Evolutionary conservation across 35 echinoderm and acorn worm genomes (phyloP), one percentile per base, ranked within the genome.

Genomic region (Stichopus chloronotus): DNA sequence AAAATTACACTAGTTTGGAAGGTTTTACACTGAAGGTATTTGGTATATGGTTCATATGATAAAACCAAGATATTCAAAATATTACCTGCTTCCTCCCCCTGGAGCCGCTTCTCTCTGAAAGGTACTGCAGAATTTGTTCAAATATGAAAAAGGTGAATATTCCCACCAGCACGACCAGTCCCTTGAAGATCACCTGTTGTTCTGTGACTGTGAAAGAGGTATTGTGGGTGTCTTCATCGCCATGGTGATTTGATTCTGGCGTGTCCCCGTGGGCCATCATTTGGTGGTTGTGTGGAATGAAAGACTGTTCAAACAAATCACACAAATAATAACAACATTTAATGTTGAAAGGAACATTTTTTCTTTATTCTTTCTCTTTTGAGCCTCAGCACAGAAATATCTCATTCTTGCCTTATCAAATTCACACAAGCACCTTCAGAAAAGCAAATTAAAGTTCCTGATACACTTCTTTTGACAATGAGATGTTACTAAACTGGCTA

Each of bases 131-230:
- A 55, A 84, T 84, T 56, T 96, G 95, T 69, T 96, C 95, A 25
- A 96, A 93, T n/a, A 96, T 72, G 53, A 96, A 96, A 61, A 94
- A 96, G 58, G 56, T 53, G 63, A 94, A 96, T 54, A 96, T 96
- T 8, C 95, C 95, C 1, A 92, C 7, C n/a, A 96, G 95, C 1
- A 96, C 93, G 17, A 84, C 85, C 17, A 94, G 90, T 3, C 95
- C 95, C 69, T 94, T 92, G 63, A 84, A 94, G 53, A 96, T 93
- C 4, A 94, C 90, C 14, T 78, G n/a, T 21, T 52, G 58, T 60
- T 88, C 86, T 9, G 86, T 65, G 8, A 21, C 60, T 5, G 85
- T 25, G 17, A 21, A 23, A 4, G 59, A 8, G 5, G 86, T 9
- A 17, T 25, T 21, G 20, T 61, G 86, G 12, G 25, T 25, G 23